phyloP scores from a whole-genome alignment of 2,797 vertebrate species.

The Phrynocephalus forsythii region DNA sequence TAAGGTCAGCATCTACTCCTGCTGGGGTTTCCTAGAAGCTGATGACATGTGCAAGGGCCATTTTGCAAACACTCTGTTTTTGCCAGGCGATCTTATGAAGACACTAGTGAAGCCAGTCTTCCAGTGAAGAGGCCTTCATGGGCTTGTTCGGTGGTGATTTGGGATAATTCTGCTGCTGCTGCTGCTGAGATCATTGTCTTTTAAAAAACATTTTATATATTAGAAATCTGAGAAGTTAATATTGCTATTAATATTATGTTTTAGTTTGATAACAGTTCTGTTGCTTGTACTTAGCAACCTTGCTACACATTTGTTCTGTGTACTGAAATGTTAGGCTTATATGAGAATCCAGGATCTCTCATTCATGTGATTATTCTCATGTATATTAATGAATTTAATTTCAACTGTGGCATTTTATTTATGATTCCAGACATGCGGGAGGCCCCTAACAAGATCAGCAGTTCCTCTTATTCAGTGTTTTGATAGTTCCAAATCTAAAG shows the following conservation, averaged over 20 bases:
- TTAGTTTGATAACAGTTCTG: background rate
- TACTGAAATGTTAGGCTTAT: background rate
- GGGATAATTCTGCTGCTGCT: constrained; percentile 18
- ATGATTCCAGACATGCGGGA: background rate
- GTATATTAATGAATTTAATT: background rate
- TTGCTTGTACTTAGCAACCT: background rate
- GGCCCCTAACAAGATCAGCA: background rate
- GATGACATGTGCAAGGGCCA: constrained; percentile 65
- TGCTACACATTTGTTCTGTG: background rate
- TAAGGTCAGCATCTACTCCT: constrained; percentile 70
- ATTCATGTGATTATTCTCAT: background rate
- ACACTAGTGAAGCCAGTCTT: background rate
- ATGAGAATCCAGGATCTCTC: constrained; percentile 3
- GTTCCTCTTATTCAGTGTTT: background rate
- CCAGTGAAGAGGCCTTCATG: constrained; percentile 2
- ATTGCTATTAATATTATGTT: constrained; percentile 1
- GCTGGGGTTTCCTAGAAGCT: constrained; percentile 69
- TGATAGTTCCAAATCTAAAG: background rate
- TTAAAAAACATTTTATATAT: constrained; percentile 4
- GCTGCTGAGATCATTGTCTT: constrained; percentile 7
- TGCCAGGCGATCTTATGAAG: constrained; percentile 54
- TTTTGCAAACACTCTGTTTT: constrained; percentile 65
- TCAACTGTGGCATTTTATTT: background rate
- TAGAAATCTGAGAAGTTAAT: constrained; percentile 7
- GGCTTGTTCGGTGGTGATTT: constrained; percentile 3